Evolutionary conservation across 2,797 vertebrate genomes (phyloP), one percentile per base, ranked within the genome.

Genomic region (Aeoliscus strigatus): DNA sequence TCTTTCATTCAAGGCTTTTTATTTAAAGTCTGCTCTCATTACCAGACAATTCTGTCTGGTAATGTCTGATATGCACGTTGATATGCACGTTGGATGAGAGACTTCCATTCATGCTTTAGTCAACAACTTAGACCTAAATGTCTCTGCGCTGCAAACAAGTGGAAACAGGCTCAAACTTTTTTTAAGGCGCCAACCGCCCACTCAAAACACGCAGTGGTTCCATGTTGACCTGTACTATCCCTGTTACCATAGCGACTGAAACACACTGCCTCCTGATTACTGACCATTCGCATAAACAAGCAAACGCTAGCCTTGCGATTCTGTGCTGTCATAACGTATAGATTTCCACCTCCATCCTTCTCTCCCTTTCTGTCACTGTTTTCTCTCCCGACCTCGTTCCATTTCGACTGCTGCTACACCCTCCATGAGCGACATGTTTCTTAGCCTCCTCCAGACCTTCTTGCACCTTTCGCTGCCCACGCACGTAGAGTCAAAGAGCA

Each of bases 191-290:
- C 69, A 75, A 42, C 53, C 69, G 6, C 73, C 76, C 47, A 61
- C 78, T 71, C 55, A 48, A 49, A 48, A 50, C 51, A 41, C 14
- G 49, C 59, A 9, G 52, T 39, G 48, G 16, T 59, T 30, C 68
- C 70, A 72, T 68, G 63, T 66, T 47, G 57, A 64, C 55, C 56
- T 52, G 45, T 61, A 70, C 76, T 60, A 60, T 58, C 40, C 33
- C 54, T 1, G 69, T 85, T 40, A n/a, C 67, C 69, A 77, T 82
- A 68, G 82, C 66, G 79, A 85, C 81, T 21, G 44, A 42, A 53
- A 49, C 52, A 54, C 14, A 12, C 55, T 38, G 51, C 42, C 51
- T 61, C 43, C 51, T 40, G 49, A 59, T 42, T 30, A 10, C 50
- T 77, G 75, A 65, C 66, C 70, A 66, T 70, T 66, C 45, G 15